Evolutionary conservation across 2,113 vertebrate species (phyloP), one percentile per base, ranked within the genome.

Genomic region (Chionomys nivalis): DNA sequence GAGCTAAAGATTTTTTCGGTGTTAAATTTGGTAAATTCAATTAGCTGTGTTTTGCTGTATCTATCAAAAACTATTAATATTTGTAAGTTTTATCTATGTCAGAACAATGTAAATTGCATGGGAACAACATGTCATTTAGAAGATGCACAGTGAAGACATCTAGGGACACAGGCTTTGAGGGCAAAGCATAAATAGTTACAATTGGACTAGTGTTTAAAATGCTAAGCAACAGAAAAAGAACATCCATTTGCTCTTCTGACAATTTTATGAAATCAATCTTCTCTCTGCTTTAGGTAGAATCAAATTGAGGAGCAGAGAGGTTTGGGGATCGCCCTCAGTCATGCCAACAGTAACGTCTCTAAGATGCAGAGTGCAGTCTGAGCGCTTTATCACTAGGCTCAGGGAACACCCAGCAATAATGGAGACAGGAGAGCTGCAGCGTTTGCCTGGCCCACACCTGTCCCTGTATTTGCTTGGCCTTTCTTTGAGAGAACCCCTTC

Each of bases 21-120:
- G 21, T 42, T 79, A 3, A 39, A n/a, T 92, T 87, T 93, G 72
- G 92, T 96, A 79, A 88, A 92, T 92, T 77, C 88, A 93, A 77
- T 94, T 95, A 82, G n/a, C n/a, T 23, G 26, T 63, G 61, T 94
- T 93, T 88, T 83, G 47, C 52, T 92, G 68, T 75, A 55, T 87
- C 93, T 96, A 86, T 79, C 26, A 82, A 77, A 85, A 73, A 63
- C 52, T 68, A 26, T 81, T 91, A 89, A 58, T 73, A 17, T 93
- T 96, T 94, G 77, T 76, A 82, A 81, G 76, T n/a, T 96, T 95
- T 28, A 79, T 89, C 21, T 94, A 31, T 77, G 81, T 23, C 2
- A 1, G 33, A 81, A 36, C 2, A 47, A 86, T 93, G 94, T 72
- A 88, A 92, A 92, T n/a, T 72, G 12, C 76, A 72, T 7, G 11